Base-by-base conservation (phyloP, 2,888 invertebrate species). In the Kryphioiulus occultus region DNA sequence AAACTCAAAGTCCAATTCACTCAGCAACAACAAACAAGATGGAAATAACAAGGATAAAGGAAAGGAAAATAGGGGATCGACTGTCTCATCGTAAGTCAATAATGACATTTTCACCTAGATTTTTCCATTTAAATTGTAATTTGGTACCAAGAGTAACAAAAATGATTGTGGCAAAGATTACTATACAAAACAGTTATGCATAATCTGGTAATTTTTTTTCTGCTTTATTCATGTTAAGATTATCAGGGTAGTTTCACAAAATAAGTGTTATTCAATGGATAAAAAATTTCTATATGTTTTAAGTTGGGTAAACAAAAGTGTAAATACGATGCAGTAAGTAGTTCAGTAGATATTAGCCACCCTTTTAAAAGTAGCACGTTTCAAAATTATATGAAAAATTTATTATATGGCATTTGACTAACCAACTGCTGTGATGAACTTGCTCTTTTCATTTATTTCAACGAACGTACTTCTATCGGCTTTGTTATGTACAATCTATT, bases 1-100 rank as follows among this genome's bases (percentile, higher is more conserved):
- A 7, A 91, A 91, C 26, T 91, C 92, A 86, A 92, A 91, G 4
- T 90, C 92, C 19, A 92, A 92, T n/a, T 91, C 91, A 88, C 91
- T 92, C 89, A 91, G 30, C 90, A 90, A 88, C 88, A 89, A 88
- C 44, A 87, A 83, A 88, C 87, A 35, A 86, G 87, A 78, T 87
- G 26, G 47, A 30, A 83, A 88, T 86, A 88, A 89, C 88, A 89
- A 89, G 88, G 86, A 89, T 86, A 88, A 89, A 86, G 53, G 89
- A 89, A 89, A 88, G 86, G 88, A 88, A 22, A 90, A 90, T 47
- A 68, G 89, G 39, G 90, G 89, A 83, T 90, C 90, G 19, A 89
- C 89, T 30, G 88, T 89, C 15, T 89, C 89, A 78, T 89, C 89
- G 90, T 90, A 89, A 89, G 89, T 89, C 53, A 1, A 30, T 82